These are phyloP conservation scores for Machimus atricapillus DNA, from an alignment of 2,888 invertebrate genomes.

Conservation along the genomic window DNA sequence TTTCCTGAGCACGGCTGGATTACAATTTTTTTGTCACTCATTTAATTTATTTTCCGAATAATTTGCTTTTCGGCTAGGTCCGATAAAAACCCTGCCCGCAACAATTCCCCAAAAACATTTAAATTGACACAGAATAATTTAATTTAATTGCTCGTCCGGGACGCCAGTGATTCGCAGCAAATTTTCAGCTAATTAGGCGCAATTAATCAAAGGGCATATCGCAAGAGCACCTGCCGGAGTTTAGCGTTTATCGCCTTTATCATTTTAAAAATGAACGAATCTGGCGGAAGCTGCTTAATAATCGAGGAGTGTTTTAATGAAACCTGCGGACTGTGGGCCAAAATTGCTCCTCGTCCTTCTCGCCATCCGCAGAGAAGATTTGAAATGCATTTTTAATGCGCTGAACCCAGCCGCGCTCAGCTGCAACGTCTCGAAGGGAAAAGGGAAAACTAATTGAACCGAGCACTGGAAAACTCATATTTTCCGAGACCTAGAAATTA, in stretches of 20 bases:
- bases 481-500: slow-evolving; percentile 12
- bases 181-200: slow-evolving; percentile 26
- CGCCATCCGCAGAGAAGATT: background rate
- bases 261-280: slow-evolving; percentile 10
- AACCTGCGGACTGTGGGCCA: background rate
- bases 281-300: background rate
- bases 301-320: slow-evolving; percentile 18
- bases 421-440: background rate
- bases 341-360: background rate
- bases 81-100: background rate
- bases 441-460: slow-evolving; percentile 14
- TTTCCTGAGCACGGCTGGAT: background rate
- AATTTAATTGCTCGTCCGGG: background rate
- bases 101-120: slow-evolving; percentile 10
- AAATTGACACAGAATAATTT: slow-evolving; percentile 25
- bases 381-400: slow-evolving; percentile 28
- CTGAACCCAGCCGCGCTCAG: background rate
- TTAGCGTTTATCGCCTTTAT: background rate
- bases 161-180: background rate
- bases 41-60: background rate
- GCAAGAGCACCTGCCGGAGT: background rate
- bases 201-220: slow-evolving; percentile 16
- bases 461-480: background rate
- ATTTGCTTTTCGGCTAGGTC: background rate
- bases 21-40: background rate